Conservation (phyloP, 2,797 vertebrate genomes). For the Periparus ater region DNA sequence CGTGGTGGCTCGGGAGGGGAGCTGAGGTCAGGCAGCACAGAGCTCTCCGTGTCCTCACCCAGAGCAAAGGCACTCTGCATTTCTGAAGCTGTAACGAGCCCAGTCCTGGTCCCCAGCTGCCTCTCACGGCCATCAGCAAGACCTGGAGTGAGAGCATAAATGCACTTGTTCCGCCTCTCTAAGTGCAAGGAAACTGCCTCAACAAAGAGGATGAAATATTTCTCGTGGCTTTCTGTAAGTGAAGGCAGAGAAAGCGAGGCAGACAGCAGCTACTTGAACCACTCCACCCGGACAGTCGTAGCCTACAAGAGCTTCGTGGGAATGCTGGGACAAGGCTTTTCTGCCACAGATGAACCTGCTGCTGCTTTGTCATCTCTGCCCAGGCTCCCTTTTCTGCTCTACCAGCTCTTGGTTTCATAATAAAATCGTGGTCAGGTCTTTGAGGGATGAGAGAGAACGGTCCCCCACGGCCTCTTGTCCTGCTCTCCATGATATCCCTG, state of each 20-base stretch:
- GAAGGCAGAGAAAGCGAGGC: neutral
- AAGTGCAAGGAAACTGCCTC: conserved; percentile 16
- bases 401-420: neutral
- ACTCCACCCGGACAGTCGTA: neutral
- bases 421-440: neutral
- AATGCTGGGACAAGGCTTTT: neutral
- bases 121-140: neutral
- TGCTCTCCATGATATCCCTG: neutral
- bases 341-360: neutral
- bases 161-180: conserved; percentile 25
- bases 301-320: neutral
- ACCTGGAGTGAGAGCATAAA: conserved; percentile 37
- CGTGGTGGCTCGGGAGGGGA: neutral
- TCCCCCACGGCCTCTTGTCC: neutral
- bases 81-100: conserved; percentile 5
- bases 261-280: neutral
- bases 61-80: neutral
- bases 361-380: neutral
- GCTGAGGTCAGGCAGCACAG: neutral
- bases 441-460: neutral
- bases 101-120: neutral
- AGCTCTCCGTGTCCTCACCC: neutral
- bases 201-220: conserved; percentile 35
- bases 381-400: neutral
- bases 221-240: neutral